These are phyloP conservation scores for Zapus hudsonius DNA, from an alignment of 2,113 vertebrate genomes.

Conservation along the genomic window DNA sequence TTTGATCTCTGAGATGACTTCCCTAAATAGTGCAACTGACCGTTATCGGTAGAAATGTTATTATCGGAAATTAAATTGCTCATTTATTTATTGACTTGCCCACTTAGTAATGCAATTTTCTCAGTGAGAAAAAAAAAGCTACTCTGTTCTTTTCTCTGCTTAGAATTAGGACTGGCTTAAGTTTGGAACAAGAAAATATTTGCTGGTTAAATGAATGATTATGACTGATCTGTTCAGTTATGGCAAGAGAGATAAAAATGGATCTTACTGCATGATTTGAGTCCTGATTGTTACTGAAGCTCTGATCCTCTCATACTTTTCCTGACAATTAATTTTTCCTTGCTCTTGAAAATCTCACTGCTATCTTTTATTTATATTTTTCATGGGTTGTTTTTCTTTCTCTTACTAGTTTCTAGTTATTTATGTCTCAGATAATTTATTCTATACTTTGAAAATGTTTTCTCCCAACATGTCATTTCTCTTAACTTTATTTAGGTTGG, in stretches of 20 bases:
- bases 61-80: background rate
- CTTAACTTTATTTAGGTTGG: background rate
- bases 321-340: background rate
- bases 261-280: background rate
- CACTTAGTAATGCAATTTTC: background rate
- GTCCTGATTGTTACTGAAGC: background rate
- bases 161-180: background rate
- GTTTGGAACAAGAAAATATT: background rate
- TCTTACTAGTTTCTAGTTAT: background rate
- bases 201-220: background rate
- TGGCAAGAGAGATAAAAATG: background rate
- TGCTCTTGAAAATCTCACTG: background rate
- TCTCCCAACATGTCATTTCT: background rate
- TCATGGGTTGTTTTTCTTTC: background rate
- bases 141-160: background rate
- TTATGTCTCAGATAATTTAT: slow-evolving; percentile 8
- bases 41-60: background rate
- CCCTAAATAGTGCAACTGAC: background rate
- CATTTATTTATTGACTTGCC: background rate
- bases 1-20: background rate
- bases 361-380: background rate
- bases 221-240: background rate
- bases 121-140: background rate
- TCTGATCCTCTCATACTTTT: background rate
- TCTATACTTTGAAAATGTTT: slow-evolving; percentile 18